A percentile compares a stretch with the other conserved stretches of the same genome.
phyloP scores from a whole-genome alignment of 2,797 vertebrate genomes.

The Esox lucius region DNA sequence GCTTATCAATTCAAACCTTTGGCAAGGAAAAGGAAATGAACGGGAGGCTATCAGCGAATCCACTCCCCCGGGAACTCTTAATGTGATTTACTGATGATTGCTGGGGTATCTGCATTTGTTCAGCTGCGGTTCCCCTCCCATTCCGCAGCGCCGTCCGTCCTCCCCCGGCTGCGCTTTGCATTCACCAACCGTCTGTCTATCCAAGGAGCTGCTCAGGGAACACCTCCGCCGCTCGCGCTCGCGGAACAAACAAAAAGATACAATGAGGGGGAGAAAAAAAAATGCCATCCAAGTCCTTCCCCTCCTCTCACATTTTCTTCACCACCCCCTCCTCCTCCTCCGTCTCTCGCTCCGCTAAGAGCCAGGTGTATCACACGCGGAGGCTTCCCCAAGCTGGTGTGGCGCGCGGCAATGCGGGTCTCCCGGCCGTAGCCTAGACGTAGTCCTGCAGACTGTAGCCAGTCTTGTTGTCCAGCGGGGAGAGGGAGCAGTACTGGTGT shows the following conservation, averaged over 20 bases:
- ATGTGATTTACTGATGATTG: conserved; percentile 66
- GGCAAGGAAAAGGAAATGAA: conserved; percentile 46
- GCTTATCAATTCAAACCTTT: conserved; percentile 76
- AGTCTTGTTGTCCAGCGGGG: conserved; percentile 81
- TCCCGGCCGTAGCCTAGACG: conserved; percentile 56
- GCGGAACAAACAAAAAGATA: conserved; percentile 59
- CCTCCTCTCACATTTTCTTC: conserved; percentile 49
- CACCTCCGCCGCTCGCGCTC: conserved; percentile 79
- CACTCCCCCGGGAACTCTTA: conserved; percentile 60
- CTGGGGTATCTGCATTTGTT: conserved; percentile 66
- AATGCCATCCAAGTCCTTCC: conserved; percentile 57
- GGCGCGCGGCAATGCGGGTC: background rate
- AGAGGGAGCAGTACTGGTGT: conserved; percentile 83
- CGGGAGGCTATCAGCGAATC: conserved; percentile 69
- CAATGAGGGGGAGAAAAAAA: conserved; percentile 16
- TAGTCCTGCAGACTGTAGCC: conserved; percentile 86
- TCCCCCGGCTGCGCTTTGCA: conserved; percentile 46
- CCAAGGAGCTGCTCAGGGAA: conserved; percentile 66
- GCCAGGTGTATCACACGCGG: conserved; percentile 40
- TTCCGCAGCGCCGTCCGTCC: conserved; percentile 59
- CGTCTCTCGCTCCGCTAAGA: conserved; percentile 31
- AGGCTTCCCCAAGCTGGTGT: conserved; percentile 26
- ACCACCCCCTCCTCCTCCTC: conserved; percentile 50
- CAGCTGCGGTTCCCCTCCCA: conserved; percentile 51
- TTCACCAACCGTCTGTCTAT: conserved; percentile 63